A percentile compares a stretch with the other conserved stretches of the same genome.
phyloP scores from a whole-genome alignment of 2,113 vertebrate genomes.

The Vanacampus margaritifer region DNA sequence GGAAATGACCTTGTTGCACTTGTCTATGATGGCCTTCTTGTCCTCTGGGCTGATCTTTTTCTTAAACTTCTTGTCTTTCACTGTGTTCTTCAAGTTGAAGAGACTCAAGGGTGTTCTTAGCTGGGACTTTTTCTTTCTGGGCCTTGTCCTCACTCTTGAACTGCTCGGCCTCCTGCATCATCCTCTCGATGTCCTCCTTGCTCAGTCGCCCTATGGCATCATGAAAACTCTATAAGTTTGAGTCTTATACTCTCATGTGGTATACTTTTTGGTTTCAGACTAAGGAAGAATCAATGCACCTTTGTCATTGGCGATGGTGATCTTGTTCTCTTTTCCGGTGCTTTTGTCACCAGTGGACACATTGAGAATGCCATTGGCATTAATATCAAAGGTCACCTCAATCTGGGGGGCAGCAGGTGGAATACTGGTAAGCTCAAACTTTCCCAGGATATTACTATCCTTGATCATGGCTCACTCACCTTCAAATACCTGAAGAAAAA shows the following conservation, averaged over 20 bases:
- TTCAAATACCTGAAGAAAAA: constrained; percentile 77
- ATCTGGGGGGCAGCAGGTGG: constrained; percentile 88
- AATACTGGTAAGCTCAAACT: constrained; percentile 86
- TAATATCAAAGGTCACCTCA: constrained; percentile 92
- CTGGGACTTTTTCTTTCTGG: constrained; percentile 80
- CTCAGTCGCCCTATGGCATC: constrained; percentile 77
- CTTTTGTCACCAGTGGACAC: constrained; percentile 89
- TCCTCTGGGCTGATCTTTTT: constrained; percentile 83
- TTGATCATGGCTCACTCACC: constrained; percentile 88
- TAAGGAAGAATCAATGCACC: constrained; percentile 51
- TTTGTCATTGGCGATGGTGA: constrained; percentile 93
- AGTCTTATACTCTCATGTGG: background rate
- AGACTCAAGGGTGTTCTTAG: constrained; percentile 85
- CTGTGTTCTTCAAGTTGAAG: constrained; percentile 89
- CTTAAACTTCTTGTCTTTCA: constrained; percentile 83
- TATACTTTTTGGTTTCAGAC: background rate
- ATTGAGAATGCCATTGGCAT: constrained; percentile 89
- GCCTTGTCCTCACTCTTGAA: constrained; percentile 81
- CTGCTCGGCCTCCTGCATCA: constrained; percentile 86
- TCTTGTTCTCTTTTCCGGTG: constrained; percentile 90
- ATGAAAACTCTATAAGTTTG: background rate
- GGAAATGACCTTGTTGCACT: constrained; percentile 83
- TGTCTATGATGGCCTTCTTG: constrained; percentile 82
- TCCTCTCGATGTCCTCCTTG: constrained; percentile 88
- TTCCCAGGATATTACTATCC: constrained; percentile 87